These are phyloP conservation scores for Monodelphis domestica DNA, from an alignment of 2,797 vertebrate species.

Conservation along the genomic window DNA sequence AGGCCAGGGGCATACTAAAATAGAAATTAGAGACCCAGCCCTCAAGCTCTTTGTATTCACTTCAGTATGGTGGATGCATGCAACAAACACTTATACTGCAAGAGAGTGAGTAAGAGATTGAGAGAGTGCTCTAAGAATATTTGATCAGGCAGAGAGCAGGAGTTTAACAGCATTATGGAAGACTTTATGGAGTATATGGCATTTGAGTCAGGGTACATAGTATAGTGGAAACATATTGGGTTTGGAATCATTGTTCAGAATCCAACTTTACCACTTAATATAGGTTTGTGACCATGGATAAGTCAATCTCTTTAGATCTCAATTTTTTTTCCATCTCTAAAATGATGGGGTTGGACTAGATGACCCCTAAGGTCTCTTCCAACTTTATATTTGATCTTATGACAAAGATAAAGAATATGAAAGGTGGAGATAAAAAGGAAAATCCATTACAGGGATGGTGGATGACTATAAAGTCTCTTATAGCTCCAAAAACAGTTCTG, in stretches of 20 bases:
- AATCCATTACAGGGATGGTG: background rate
- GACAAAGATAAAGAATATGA: background rate
- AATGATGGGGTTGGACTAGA: background rate
- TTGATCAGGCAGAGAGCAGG: background rate
- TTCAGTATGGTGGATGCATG: background rate
- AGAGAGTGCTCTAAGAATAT: background rate
- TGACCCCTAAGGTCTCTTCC: background rate
- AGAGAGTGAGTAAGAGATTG: background rate
- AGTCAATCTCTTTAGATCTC: background rate
- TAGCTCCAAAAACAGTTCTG: background rate
- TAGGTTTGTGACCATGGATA: background rate
- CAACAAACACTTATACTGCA: background rate
- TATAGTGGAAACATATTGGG: background rate
- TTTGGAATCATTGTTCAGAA: background rate
- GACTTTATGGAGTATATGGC: background rate
- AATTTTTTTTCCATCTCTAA: background rate
- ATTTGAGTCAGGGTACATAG: background rate
- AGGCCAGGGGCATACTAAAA: background rate
- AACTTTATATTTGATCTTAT: background rate
- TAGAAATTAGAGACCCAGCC: background rate
- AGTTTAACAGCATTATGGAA: background rate
- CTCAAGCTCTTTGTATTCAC: background rate
- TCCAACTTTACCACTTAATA: background rate
- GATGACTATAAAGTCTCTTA: background rate
- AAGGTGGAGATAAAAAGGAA: background rate